A percentile compares a stretch with the other conserved stretches of the same genome.
phyloP scores from a whole-genome alignment of 2,888 invertebrate species.

The Drosophila borborema region DNA sequence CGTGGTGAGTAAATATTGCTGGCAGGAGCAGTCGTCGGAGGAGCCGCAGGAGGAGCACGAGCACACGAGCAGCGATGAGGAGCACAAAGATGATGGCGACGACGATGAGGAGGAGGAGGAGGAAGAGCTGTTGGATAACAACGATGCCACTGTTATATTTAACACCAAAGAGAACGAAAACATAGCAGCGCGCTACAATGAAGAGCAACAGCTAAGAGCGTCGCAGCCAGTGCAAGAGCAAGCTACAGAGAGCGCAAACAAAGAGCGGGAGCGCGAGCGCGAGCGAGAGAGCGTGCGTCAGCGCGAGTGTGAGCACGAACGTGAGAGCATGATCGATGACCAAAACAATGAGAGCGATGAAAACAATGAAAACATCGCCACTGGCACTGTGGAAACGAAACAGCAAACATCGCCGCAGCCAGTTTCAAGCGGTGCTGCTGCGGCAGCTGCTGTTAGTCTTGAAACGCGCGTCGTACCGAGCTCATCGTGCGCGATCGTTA shows the following conservation, averaged over 20 bases:
- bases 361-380: conserved; percentile 54
- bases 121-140: conserved; percentile 72
- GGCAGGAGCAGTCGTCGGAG: conserved; percentile 88
- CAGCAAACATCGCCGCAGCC: conserved; percentile 26
- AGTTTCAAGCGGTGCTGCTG: conserved; percentile 51
- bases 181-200: conserved; percentile 66
- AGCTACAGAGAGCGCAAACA: conserved; percentile 14
- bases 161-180: conserved; percentile 82
- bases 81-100: conserved; percentile 33
- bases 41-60: conserved; percentile 68
- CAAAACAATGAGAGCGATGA: conserved; percentile 51
- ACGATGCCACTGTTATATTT: conserved; percentile 79
- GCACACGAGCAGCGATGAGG: conserved; percentile 38
- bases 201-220: conserved; percentile 49
- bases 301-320: conserved; percentile 1
- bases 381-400: conserved; percentile 20
- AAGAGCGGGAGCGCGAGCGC: conserved; percentile 1
- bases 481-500: conserved; percentile 36
- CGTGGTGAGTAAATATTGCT: conserved; percentile 92
- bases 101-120: conserved; percentile 62
- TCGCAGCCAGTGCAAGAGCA: conserved; percentile 14
- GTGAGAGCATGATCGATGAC: conserved; percentile 36
- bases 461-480: conserved; percentile 58
- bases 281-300: conserved; percentile 1
- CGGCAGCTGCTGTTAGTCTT: conserved; percentile 51